phyloP scores from a whole-genome alignment of 2,113 vertebrate species.

The Oostethus manadensis region DNA sequence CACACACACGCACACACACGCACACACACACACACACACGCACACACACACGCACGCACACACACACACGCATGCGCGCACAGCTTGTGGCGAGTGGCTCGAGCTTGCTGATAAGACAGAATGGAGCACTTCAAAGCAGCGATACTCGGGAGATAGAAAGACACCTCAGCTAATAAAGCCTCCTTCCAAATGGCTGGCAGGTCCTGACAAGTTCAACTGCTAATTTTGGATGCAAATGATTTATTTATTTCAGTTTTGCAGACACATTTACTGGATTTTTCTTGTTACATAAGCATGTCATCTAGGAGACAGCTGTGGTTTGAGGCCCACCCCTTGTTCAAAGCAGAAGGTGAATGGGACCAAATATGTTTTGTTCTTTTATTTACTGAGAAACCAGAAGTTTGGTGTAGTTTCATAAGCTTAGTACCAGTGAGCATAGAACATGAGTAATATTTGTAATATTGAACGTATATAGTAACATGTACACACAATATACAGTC shows the following conservation, averaged over 20 bases:
- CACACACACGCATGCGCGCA: slow-evolving; percentile 14
- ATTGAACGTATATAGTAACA: no score
- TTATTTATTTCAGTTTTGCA: background rate
- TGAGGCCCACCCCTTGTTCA: slow-evolving; percentile 36
- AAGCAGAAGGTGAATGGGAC: slow-evolving; percentile 31
- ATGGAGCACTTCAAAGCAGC: slow-evolving; percentile 60
- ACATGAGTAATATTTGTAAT: no score
- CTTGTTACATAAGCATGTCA: slow-evolving; percentile 37
- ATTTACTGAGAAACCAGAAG: background rate
- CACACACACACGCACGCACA: slow-evolving; percentile 2
- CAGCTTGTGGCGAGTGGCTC: slow-evolving; percentile 52
- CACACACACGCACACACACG: slow-evolving; percentile 9
- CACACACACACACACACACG: slow-evolving; percentile 25
- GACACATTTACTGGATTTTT: slow-evolving; percentile 24
- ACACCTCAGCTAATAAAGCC: slow-evolving; percentile 48
- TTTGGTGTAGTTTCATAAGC: no score
- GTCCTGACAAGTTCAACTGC: slow-evolving; percentile 25
- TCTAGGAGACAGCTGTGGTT: slow-evolving; percentile 22
- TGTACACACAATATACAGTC: no score
- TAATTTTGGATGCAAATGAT: slow-evolving; percentile 18
- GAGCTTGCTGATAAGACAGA: slow-evolving; percentile 63
- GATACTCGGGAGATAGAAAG: slow-evolving; percentile 60
- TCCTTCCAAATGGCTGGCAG: slow-evolving; percentile 62
- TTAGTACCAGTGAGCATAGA: no score
- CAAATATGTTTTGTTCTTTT: background rate